Conservation (phyloP, 2,888 invertebrate genomes). For the Lutraria lutraria region DNA sequence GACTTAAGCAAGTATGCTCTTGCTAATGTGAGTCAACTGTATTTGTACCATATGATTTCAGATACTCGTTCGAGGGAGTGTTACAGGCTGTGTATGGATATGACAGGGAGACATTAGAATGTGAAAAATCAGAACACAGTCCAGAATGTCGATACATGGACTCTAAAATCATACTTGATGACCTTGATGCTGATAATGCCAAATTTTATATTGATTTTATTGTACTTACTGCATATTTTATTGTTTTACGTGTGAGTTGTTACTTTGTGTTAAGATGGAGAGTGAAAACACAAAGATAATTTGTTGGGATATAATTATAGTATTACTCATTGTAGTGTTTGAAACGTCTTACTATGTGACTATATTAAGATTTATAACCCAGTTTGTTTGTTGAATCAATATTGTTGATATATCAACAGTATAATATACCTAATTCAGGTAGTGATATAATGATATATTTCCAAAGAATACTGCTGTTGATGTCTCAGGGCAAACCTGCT, state of each 20-base stretch:
- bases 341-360: too few relatives aligned
- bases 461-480: too few relatives aligned
- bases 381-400: too few relatives aligned
- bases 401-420: too few relatives aligned
- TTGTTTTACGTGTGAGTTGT: slow-evolving; percentile 90
- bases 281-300: slow-evolving; percentile 84
- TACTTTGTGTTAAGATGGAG: slow-evolving; percentile 86
- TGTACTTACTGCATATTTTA: slow-evolving; percentile 93
- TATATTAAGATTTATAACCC: too few relatives aligned
- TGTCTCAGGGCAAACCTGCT: too few relatives aligned
- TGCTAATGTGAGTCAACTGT: too few relatives aligned
- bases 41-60: slow-evolving; percentile 72
- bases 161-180: slow-evolving; percentile 91
- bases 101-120: slow-evolving; percentile 92
- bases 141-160: slow-evolving; percentile 84
- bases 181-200: slow-evolving; percentile 91
- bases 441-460: too few relatives aligned
- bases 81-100: slow-evolving; percentile 94
- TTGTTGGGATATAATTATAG: background rate
- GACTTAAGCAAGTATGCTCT: too few relatives aligned
- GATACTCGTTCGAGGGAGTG: slow-evolving; percentile 96
- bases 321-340: too few relatives aligned
- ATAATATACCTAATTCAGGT: too few relatives aligned
- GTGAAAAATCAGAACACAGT: slow-evolving; percentile 89
- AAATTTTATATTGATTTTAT: slow-evolving; percentile 95